Percentiles rank a stretch among this genome's conserved stretches.
phyloP scores from a whole-genome alignment of 2,113 vertebrate species.

The Ammodytes marinus region DNA sequence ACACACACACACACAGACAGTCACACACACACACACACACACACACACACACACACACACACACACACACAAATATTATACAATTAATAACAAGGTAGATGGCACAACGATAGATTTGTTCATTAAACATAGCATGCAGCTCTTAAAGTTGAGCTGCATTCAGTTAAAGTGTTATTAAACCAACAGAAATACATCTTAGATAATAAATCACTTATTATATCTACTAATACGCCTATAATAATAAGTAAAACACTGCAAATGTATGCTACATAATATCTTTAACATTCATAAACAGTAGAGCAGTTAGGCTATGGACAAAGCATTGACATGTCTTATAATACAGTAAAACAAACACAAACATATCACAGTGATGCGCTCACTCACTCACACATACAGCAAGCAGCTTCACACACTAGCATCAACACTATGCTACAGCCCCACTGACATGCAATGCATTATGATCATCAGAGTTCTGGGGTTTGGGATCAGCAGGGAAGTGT shows the following conservation, averaged over 20 bases:
- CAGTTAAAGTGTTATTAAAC: background rate
- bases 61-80: background rate
- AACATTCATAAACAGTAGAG: background rate
- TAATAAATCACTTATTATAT: too few species aligned
- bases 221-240: too few species aligned
- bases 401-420: background rate
- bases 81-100: background rate
- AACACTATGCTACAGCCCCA: background rate
- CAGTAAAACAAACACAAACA: background rate
- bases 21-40: slow-evolving; percentile 32
- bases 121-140: too few species aligned
- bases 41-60: slow-evolving; percentile 1
- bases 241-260: too few species aligned
- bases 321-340: too few species aligned
- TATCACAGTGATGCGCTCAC: background rate
- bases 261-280: too few species aligned
- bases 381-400: background rate
- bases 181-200: background rate
- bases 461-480: background rate
- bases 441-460: slow-evolving; percentile 24
- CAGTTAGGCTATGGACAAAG: too few species aligned
- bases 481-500: background rate
- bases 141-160: slow-evolving; percentile 45
- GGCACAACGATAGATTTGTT: background rate
- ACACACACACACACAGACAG: too few species aligned